phyloP scores from a whole-genome alignment of 2,797 vertebrate species.

The Pseudopleuronectes americanus region DNA sequence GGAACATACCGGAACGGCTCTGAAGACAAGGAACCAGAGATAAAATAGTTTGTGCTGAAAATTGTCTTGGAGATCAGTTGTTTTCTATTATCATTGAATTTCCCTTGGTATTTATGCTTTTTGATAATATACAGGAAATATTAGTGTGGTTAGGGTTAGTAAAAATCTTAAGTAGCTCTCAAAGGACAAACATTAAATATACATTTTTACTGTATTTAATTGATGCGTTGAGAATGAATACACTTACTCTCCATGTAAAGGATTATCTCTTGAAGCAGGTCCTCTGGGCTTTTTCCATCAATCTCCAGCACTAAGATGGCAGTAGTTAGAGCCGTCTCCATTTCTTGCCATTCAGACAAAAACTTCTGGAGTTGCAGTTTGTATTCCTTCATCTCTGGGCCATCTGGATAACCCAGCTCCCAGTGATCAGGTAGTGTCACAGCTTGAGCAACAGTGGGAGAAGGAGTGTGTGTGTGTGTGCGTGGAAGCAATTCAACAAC shows the following conservation, averaged over 20 bases:
- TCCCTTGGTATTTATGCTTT: neutral
- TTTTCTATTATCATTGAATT: neutral
- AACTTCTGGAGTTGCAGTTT: slow-evolving; percentile 80
- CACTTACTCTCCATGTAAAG: slow-evolving; percentile 89
- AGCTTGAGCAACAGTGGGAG: slow-evolving; percentile 65
- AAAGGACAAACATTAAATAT: too few species aligned
- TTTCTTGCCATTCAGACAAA: slow-evolving; percentile 76
- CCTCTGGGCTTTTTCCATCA: slow-evolving; percentile 81
- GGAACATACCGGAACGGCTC: slow-evolving; percentile 85
- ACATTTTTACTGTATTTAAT: too few species aligned
- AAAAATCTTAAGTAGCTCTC: too few species aligned
- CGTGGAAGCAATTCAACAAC: neutral
- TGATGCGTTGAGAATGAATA: neutral
- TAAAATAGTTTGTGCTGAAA: neutral
- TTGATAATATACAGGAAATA: neutral
- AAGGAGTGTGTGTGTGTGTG: neutral
- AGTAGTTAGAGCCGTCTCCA: slow-evolving; percentile 71
- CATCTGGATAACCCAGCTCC: slow-evolving; percentile 83
- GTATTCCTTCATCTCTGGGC: slow-evolving; percentile 85
- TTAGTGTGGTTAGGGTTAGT: too few species aligned
- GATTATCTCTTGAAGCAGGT: slow-evolving; percentile 84
- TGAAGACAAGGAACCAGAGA: slow-evolving; percentile 47
- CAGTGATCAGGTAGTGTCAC: slow-evolving; percentile 73
- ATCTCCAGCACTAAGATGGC: slow-evolving; percentile 81
- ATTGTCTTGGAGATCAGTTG: neutral